Conservation (phyloP, 2,888 invertebrate species). For the Megastigmus dorsalis region DNA sequence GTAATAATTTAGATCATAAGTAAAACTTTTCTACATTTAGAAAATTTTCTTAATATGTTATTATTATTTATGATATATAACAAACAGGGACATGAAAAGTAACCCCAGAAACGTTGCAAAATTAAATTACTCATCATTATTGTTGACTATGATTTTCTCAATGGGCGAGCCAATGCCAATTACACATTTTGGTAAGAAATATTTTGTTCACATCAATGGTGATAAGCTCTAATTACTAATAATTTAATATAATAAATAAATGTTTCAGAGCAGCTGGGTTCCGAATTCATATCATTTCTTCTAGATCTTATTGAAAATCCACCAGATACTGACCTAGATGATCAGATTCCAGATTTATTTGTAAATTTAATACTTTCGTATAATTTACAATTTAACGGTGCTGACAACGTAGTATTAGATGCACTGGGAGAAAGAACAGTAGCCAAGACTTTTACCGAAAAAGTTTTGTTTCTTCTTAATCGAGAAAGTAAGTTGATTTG, state of each 20-base stretch:
- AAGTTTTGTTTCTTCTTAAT: slow-evolving; percentile 89
- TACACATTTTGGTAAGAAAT: slow-evolving; percentile 86
- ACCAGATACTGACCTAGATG: slow-evolving; percentile 87
- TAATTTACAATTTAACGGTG: slow-evolving; percentile 87
- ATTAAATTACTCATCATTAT: slow-evolving; percentile 87
- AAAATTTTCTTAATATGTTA: neutral
- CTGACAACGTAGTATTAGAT: slow-evolving; percentile 83
- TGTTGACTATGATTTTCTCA: slow-evolving; percentile 92
- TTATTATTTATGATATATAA: neutral
- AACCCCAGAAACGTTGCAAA: slow-evolving; percentile 87
- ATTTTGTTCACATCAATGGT: too few species aligned
- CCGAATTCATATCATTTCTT: slow-evolving; percentile 87
- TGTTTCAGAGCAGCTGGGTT: slow-evolving; percentile 87
- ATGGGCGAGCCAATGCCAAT: slow-evolving; percentile 93
- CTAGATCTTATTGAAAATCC: slow-evolving; percentile 88
- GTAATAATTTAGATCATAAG: slow-evolving; percentile 81
- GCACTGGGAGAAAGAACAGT: slow-evolving; percentile 82
- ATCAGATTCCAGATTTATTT: slow-evolving; percentile 89
- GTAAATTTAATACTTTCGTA: slow-evolving; percentile 89
- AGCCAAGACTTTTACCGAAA: slow-evolving; percentile 93
- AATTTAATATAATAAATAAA: too few species aligned
- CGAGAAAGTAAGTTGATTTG: slow-evolving; percentile 84
- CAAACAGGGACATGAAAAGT: slow-evolving; percentile 83
- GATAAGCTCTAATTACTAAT: too few species aligned
- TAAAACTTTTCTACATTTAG: neutral